Evolutionary conservation across 2,113 vertebrate species (phyloP), one percentile per base, ranked within the genome.

Genomic region (Zeus faber): DNA sequence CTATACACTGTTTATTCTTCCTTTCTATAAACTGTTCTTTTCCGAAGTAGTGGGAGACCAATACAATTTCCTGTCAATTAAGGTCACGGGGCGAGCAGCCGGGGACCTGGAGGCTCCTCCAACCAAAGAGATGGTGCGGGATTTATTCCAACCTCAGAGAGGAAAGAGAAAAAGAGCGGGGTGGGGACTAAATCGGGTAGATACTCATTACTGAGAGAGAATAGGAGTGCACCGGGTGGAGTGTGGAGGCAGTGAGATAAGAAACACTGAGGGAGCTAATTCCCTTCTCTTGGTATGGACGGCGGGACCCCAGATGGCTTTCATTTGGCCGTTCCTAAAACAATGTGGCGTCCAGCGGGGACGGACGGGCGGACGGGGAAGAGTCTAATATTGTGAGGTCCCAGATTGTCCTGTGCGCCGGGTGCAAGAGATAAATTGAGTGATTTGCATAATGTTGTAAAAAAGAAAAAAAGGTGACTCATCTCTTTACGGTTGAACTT

Each of bases 131-230:
- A 68, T 73, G 70, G 58, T 37, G 73, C 74, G 62, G 79, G 79
- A 88, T 88, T 83, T 83, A 85, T 87, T 81, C 70, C 75, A 82
- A n/a, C 75, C 65, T 60, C 49, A 54, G 81, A 86, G 80, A 81
- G 77, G 76, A 77, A 73, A 74, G 27, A 29, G 27, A 29, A 9
- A 35, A 13, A 2, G 33, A 35, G 3, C 11, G 33, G n/a, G 33
- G n/a, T 10, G 13, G 45, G 59, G 79, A 77, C 72, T 85, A 87
- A 88, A 89, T 88, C 88, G 87, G 82, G 80, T 81, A 83, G 85
- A 82, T 83, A 85, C 70, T 89, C 87, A 89, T 90, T 91, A 90
- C 82, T 55, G 54, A 68, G 83, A 71, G 74, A 88, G 85, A 89
- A 86, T 84, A 74, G 76, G 75, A 84, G 78, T 72, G 62, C 71